These are phyloP conservation scores for Drosophila meridionalis DNA, from an alignment of 2,888 invertebrate genomes.

Conservation along the genomic window DNA sequence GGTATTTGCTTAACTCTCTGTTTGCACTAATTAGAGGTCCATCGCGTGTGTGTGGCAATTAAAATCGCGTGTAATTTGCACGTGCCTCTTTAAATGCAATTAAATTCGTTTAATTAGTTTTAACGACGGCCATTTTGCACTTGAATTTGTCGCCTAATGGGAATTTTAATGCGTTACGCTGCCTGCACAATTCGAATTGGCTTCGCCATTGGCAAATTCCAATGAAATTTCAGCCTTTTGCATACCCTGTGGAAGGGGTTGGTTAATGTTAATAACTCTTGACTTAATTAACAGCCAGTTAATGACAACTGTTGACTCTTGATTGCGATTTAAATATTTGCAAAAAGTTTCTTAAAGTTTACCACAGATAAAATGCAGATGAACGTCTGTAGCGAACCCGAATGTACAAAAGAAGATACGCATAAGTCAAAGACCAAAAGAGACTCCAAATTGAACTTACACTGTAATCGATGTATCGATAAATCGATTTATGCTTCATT, in stretches of 20 bases:
- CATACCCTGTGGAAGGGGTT: neutral
- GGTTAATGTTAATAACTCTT: neutral
- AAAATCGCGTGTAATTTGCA: conserved; percentile 74
- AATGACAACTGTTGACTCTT: too few relatives aligned
- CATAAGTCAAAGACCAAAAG: too few relatives aligned
- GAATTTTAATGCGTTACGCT: conserved; percentile 29
- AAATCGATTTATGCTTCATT: too few relatives aligned
- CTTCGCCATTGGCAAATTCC: neutral
- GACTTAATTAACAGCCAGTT: conserved; percentile 4
- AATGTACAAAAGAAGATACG: neutral
- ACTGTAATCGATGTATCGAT: neutral
- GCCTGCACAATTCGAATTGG: conserved; percentile 20
- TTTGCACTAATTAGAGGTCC: conserved; percentile 63
- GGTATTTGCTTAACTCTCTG: conserved; percentile 9
- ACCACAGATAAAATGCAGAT: neutral
- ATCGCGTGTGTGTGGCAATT: conserved; percentile 55
- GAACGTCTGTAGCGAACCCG: neutral
- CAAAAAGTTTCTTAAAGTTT: neutral
- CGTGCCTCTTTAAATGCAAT: conserved; percentile 73
- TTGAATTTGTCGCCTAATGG: conserved; percentile 53
- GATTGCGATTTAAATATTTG: neutral
- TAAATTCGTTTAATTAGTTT: conserved; percentile 78
- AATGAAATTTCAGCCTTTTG: conserved; percentile 4
- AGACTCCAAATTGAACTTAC: neutral
- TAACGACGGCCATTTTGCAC: conserved; percentile 73